Evolutionary conservation across 1,140 invertebrate species (phyloP), one percentile per base, ranked within the genome.

Genomic region (Campodea augens): DNA sequence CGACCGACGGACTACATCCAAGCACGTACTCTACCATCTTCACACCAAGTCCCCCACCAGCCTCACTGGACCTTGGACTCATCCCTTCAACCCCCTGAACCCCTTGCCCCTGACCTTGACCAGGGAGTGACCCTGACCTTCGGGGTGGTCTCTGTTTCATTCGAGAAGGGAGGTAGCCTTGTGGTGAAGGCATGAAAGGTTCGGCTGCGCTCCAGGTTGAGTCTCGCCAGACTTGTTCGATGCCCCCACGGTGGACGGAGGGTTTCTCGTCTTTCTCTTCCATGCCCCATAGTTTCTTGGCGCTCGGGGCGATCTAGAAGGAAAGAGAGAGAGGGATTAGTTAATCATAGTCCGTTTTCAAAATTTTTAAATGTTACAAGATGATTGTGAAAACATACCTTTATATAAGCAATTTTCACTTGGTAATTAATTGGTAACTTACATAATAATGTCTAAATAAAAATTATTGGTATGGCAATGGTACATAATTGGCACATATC

Each of bases 1-100:
- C 82, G 48, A 77, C 54, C 29, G 85, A 90, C 7, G 90, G 89
- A 40, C 89, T 92, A 44, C 82, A 83, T 44, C 83, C 79, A 48
- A 97, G 70, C 37, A 96, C 88, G 60, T 95, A 95, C 65, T 96
- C 90, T n/a, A 93, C 90, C 88, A 97, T 95, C 69, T 96, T 95
- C 43, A 93, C 84, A 44, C 88, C 88, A 43, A 95, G 73, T 24
- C 85, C 85, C 44, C 79, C 73, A n/a, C n/a, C n/a, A n/a, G n/a
- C n/a, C 48, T 80, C 83, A 53, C 78, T 75, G 36, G 70, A 71
- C 40, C 81, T 67, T 13, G 80, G 81, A 2, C 75, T 78, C 38
- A 81, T 59, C 49, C 78, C 76, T 56, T 65, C 63, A 44, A 57
- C 50, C 51, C 67, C 67, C n/a, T n/a, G n/a, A n/a, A n/a, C n/a